Percentiles rank a stretch among this genome's conserved stretches.
These are phyloP conservation scores for Colius striatus DNA, from an alignment of 2,113 vertebrate species.

Conservation along the genomic window DNA sequence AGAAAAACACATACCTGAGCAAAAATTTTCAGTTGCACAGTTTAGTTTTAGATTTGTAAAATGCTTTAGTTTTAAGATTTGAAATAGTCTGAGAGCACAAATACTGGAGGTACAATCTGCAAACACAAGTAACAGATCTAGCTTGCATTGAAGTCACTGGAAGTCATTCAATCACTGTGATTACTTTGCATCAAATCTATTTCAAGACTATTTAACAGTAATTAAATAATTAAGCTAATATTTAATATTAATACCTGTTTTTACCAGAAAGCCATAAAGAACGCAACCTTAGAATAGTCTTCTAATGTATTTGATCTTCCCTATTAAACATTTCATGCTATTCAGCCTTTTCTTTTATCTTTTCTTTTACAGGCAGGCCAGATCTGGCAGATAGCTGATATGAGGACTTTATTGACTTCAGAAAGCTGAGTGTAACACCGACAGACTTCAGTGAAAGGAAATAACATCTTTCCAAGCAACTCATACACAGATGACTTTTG, in stretches of 20 bases:
- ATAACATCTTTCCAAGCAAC: neutral
- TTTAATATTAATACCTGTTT: slow-evolving; percentile 23
- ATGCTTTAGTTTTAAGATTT: neutral
- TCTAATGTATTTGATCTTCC: neutral
- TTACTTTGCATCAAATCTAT: slow-evolving; percentile 1
- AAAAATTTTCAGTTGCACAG: neutral
- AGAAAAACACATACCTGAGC: neutral
- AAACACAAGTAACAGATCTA: neutral
- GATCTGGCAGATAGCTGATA: slow-evolving; percentile 28
- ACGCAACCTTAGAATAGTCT: neutral
- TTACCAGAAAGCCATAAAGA: neutral
- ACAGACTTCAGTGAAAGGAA: slow-evolving; percentile 12
- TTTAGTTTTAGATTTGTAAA: neutral
- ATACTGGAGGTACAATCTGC: neutral
- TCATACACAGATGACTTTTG: neutral
- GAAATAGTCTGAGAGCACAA: neutral
- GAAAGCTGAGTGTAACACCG: neutral
- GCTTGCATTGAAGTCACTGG: neutral
- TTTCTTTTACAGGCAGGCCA: slow-evolving; percentile 57
- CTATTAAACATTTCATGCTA: neutral
- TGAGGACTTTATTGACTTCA: slow-evolving; percentile 43
- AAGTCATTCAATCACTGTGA: neutral
- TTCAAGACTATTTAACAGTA: slow-evolving; percentile 20
- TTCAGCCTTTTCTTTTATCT: slow-evolving; percentile 51
- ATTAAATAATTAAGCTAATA: neutral